Evolutionary conservation across 2,888 invertebrate species (phyloP).

Genomic region (Chalcis sispes): DNA sequence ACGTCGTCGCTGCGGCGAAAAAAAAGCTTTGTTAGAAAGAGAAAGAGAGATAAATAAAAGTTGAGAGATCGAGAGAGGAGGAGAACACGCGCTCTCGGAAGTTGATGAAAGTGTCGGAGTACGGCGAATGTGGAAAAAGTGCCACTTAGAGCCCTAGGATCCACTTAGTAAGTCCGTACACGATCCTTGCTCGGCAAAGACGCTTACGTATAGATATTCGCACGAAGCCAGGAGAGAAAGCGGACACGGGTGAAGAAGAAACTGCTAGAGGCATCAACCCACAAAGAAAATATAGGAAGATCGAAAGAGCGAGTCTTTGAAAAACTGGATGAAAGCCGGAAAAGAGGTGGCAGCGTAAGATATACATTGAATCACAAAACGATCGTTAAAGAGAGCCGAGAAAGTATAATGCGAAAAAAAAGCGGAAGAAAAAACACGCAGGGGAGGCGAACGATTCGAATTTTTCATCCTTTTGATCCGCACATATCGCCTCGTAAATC

Average conservation of each 20-base stretch:
- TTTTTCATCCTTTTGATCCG: conserved; percentile 13
- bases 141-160: conserved; percentile 31
- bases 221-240: conserved; percentile 3
- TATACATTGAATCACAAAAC: too few relatives aligned
- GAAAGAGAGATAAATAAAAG: background rate
- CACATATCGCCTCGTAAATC: conserved; percentile 5
- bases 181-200: too few relatives aligned
- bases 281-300: conserved; percentile 19
- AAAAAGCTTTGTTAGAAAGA: conserved; percentile 4
- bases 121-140: background rate
- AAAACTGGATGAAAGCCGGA: conserved; percentile 19
- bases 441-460: background rate
- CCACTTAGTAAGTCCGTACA: conserved; percentile 29
- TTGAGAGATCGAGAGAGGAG: conserved; percentile 14
- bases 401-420: too few relatives aligned
- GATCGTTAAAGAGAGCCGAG: too few relatives aligned
- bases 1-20: background rate
- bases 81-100: conserved; percentile 30
- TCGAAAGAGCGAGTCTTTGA: too few relatives aligned
- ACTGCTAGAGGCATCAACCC: background rate
- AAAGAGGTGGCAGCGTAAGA: conserved; percentile 44
- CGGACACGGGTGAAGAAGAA: conserved; percentile 13
- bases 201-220: too few relatives aligned
- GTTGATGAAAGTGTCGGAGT: conserved; percentile 38
- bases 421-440: too few relatives aligned